phyloP scores from a whole-genome alignment of 2,888 invertebrate genomes.

The Athalia cordata region DNA sequence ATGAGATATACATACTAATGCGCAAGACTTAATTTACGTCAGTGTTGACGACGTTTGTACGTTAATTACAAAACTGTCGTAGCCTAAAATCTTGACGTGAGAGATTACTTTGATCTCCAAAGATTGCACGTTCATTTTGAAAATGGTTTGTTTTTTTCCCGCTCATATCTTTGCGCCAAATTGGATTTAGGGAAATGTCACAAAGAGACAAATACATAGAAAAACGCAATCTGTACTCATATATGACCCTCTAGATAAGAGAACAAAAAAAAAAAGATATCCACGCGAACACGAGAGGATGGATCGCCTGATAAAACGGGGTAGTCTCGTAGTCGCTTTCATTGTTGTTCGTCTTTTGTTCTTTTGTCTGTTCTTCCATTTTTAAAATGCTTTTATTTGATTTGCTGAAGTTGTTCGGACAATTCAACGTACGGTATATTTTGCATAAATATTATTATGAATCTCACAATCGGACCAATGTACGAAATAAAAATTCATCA shows the following conservation, averaged over 20 bases:
- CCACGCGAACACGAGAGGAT: background rate
- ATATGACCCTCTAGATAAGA: background rate
- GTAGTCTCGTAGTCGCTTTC: slow-evolving; percentile 25
- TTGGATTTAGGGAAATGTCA: too few relatives aligned
- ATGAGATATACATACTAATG: slow-evolving; percentile 21
- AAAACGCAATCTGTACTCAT: too few relatives aligned
- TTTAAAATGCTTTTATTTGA: slow-evolving; percentile 34
- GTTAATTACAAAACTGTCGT: background rate
- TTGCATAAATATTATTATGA: background rate
- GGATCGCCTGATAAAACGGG: slow-evolving; percentile 14
- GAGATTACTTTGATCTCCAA: background rate
- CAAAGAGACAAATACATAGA: too few relatives aligned
- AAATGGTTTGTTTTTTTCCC: too few relatives aligned
- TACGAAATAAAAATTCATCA: background rate
- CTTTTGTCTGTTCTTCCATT: slow-evolving; percentile 15
- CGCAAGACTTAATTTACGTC: slow-evolving; percentile 8
- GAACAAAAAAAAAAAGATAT: background rate
- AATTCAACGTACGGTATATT: slow-evolving; percentile 13
- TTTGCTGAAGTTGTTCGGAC: slow-evolving; percentile 12
- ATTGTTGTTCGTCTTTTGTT: slow-evolving; percentile 34
- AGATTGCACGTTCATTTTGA: background rate
- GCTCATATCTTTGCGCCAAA: too few relatives aligned
- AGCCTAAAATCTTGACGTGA: background rate
- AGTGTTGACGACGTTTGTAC: slow-evolving; percentile 3
- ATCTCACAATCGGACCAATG: slow-evolving; percentile 1